These are phyloP conservation scores for Trichoplusia ni DNA, from an alignment of 1,140 invertebrate genomes.

Conservation along the genomic window DNA sequence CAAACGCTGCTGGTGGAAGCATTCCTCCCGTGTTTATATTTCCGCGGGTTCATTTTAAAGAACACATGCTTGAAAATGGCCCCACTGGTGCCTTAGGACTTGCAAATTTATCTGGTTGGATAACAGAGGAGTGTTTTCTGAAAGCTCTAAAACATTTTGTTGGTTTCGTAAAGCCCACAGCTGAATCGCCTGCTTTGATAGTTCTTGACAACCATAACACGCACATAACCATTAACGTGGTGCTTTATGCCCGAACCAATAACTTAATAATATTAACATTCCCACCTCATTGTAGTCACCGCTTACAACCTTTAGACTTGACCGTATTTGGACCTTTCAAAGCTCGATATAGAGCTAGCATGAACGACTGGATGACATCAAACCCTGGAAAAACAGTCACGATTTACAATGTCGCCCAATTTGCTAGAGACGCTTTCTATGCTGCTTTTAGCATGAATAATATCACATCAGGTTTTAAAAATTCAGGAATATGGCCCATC, in stretches of 20 bases:
- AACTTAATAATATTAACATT: constrained; percentile 6
- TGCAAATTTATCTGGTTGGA: constrained; percentile 75
- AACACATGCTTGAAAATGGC: constrained; percentile 65
- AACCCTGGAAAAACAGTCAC: constrained; percentile 63
- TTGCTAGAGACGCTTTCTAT: too few species aligned
- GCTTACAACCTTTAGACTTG: constrained; percentile 72
- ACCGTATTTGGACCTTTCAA: constrained; percentile 74
- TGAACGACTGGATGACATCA: constrained; percentile 57
- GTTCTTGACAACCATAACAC: constrained; percentile 30
- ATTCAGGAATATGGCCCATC: constrained; percentile 52
- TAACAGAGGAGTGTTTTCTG: constrained; percentile 55
- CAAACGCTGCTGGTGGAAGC: constrained; percentile 58
- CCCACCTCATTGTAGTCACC: constrained; percentile 59
- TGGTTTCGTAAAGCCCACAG: neutral
- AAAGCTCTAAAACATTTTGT: constrained; percentile 62
- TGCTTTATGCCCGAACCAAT: constrained; percentile 26
- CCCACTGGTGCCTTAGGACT: constrained; percentile 65
- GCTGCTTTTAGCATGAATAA: too few species aligned
- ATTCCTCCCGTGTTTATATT: constrained; percentile 67
- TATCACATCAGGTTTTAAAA: too few species aligned
- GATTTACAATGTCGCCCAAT: too few species aligned
- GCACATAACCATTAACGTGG: constrained; percentile 26
- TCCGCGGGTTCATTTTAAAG: constrained; percentile 52
- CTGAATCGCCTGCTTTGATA: neutral
- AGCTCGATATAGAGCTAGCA: constrained; percentile 51